Base-by-base conservation (phyloP, 1,140 invertebrate genomes). In the Panulirus ornatus region DNA sequence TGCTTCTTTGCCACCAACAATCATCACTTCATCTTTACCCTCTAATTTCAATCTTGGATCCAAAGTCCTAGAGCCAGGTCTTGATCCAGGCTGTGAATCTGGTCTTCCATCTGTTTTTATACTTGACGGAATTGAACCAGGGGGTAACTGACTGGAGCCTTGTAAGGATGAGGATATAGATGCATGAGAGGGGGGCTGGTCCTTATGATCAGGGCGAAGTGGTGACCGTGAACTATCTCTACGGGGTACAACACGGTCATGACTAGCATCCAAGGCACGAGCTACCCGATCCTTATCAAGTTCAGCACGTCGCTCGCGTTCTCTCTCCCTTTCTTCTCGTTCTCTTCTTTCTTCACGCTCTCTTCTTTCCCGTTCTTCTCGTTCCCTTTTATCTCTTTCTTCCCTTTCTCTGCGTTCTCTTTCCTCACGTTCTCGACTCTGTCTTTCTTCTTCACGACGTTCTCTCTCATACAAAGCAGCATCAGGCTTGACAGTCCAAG, bases 1-100 rank as follows among this genome's bases (percentile, higher is more conserved):
- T 2, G 87, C 89, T 79, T 91, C 91, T 71, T 92, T 91, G 36
- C 89, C 86, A 47, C 91, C 91, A 79, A 91, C 91, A 75, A 92
- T 91, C 89, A 92, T 92, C 34, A 92, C 84, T 47, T 91, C 91
- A 47, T 92, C 89, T 42, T 91, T 91, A 40, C 76, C 75, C 34
- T 91, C 91, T 22, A 73, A 27, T 73, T 91, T 92, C 9, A 87
- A 54, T 40, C 91, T 76, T 34, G 40, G 84, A 71, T 87, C 85
- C n/a, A 66, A 73, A 11, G 91, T 88, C 40, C 91, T 81, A 44
- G 88, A 90, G n/a, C 86, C 84, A 6, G 91, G 91, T 51, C 91
- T 88, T 27, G 91, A 91, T 19, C 86, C 87, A 9, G 91, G 91
- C 47, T 58, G 75, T 36, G 91, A 91, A 63, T 91, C 91, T n/a